Evolutionary conservation across 2,113 vertebrate species (phyloP).

Genomic region (Coptodon rendalli): DNA sequence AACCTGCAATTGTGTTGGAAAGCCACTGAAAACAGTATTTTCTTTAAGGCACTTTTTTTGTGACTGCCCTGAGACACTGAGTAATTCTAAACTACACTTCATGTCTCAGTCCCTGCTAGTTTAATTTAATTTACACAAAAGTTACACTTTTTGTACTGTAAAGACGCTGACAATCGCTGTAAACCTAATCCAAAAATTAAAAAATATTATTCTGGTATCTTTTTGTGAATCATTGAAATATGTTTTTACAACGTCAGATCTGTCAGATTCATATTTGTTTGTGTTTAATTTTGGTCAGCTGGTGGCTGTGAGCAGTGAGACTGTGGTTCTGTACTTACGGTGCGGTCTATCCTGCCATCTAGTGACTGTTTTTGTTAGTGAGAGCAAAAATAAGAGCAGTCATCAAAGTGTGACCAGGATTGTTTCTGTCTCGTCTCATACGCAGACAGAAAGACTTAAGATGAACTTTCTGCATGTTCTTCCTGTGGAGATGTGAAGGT

Average conservation of each 20-base stretch:
- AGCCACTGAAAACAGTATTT: constrained; percentile 73
- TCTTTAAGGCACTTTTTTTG: constrained; percentile 39
- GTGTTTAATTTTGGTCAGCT: background rate
- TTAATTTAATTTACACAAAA: constrained; percentile 72
- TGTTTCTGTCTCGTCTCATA: background rate
- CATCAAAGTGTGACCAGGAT: background rate
- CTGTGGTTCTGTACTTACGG: background rate
- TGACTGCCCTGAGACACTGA: constrained; percentile 36
- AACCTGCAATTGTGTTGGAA: constrained; percentile 68
- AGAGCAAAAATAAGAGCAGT: background rate
- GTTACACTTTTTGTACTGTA: constrained; percentile 79
- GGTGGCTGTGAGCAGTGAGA: background rate
- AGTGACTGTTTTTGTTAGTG: constrained; percentile 36
- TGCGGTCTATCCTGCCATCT: constrained; percentile 54
- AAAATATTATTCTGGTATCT: constrained; percentile 62
- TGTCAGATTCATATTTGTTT: background rate
- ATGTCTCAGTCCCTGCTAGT: constrained; percentile 61
- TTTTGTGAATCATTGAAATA: background rate
- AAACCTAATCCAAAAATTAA: constrained; percentile 82
- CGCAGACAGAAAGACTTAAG: background rate
- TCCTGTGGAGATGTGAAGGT: background rate
- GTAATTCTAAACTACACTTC: constrained; percentile 69
- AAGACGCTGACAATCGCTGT: constrained; percentile 86
- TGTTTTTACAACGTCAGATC: background rate
- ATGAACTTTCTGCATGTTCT: background rate